Base-by-base conservation (phyloP, 2,113 vertebrate genomes). In the Percina caprodes region DNA sequence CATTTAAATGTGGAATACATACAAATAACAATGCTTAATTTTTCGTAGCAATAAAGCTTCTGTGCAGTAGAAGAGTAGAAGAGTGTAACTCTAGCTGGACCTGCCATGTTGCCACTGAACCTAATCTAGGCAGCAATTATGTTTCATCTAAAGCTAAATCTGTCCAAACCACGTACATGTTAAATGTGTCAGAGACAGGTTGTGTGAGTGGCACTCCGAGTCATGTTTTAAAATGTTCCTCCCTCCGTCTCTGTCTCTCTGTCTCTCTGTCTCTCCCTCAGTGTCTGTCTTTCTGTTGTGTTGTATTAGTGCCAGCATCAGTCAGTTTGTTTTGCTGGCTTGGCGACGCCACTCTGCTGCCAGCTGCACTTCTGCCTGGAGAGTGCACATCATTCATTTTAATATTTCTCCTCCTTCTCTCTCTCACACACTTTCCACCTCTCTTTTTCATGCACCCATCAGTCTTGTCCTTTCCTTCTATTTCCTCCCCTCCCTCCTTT, bases 331-430 rank as follows among this genome's bases (percentile, higher is more conserved):
- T 87, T 65, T 67, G 35, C 79, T 87, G 82, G 85, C 82, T 90
- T 51, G 67, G 77, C 52, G 72, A 76, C 51, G 46, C 48, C 46
- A 49, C 79, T 87, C 80, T 59, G 71, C 82, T 89, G 88, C 90
- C 90, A 91, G 86, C 86, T 83, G 86, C 88, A 86, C 85, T 85
- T 86, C 75, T 85, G 79, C 78, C 60, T 74, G 63, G 23, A 86
- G 75, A 89, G 72, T 79, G 71, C 86, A 85, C 82, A 87, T 90
- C 79, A 88, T 76, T 88, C 88, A 88, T 90, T 90, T 90, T 89
- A 79, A 86, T 89, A 84, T 79, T 85, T 63, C n/a, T 77, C 51
- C 61, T 24, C 24, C 61, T 15, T 26, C 67, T 68, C 23, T 39
- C 39, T 39, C 9, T 39, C 39, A 7, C 33, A 30, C 58, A 35